These are phyloP conservation scores for Sebastes flavidus DNA, from an alignment of 2,797 vertebrate genomes.

Conservation along the genomic window DNA sequence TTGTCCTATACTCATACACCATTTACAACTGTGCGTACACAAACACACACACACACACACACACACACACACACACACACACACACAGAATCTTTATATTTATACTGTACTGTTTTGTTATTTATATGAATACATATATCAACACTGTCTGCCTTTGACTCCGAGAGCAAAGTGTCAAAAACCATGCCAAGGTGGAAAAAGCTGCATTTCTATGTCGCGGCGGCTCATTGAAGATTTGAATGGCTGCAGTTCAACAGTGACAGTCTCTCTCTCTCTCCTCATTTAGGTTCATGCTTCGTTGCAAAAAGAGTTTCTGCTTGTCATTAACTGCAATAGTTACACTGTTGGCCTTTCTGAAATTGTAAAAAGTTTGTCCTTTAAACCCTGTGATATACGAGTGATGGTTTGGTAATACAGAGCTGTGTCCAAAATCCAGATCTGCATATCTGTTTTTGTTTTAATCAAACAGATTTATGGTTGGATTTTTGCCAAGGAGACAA, in stretches of 20 bases:
- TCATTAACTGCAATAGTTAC: conserved; percentile 72
- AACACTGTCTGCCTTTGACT: conserved; percentile 83
- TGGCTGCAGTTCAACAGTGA: conserved; percentile 55
- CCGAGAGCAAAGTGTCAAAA: conserved; percentile 78
- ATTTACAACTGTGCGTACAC: conserved; percentile 43
- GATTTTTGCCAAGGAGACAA: conserved; percentile 49
- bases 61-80: conserved; percentile 45
- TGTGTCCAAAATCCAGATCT: conserved; percentile 41
- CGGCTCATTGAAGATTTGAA: conserved; percentile 51
- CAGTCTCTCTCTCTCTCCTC: conserved; percentile 42
- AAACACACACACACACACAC: conserved; percentile 42
- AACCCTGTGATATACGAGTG: conserved; percentile 40
- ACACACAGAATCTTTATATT: conserved; percentile 83
- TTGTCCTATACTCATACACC: conserved; percentile 36
- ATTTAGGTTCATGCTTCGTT: conserved; percentile 66
- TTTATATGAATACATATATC: conserved; percentile 81
- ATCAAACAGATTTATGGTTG: conserved; percentile 22
- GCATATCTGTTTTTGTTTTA: conserved; percentile 50
- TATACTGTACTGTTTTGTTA: conserved; percentile 84
- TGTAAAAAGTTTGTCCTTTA: conserved; percentile 49
- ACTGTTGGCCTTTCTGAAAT: conserved; percentile 70
- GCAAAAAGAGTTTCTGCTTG: conserved; percentile 66
- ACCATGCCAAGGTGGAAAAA: conserved; percentile 66
- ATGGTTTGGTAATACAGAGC: conserved; percentile 48
- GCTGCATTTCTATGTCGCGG: conserved; percentile 61